A percentile compares a stretch with the other conserved stretches of the same genome.
Conservation (phyloP, 2,113 vertebrate species). For the Natator depressus region DNA sequence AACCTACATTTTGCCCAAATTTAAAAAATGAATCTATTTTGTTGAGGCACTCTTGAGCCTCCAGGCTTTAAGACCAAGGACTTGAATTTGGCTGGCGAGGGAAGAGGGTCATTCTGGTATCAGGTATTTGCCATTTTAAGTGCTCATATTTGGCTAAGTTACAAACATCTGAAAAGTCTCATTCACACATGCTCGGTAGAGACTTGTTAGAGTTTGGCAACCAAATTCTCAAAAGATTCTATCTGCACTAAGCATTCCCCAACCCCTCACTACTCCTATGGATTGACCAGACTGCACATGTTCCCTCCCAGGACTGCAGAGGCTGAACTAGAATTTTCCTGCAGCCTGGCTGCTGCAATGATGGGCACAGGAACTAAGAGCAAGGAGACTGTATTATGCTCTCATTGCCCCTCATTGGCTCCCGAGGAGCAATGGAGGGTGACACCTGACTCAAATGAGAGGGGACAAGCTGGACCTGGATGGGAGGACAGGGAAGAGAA, state of each 20-base stretch:
- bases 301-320: neutral
- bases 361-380: neutral
- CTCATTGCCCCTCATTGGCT: neutral
- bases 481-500: neutral
- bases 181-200: neutral
- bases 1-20: neutral
- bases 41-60: neutral
- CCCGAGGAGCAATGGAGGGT: accelerated
- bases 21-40: neutral
- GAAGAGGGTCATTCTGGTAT: neutral
- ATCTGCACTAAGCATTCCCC: neutral
- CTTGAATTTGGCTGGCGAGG: neutral
- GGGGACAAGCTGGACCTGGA: neutral
- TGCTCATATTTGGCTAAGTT: neutral
- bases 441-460: neutral
- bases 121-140: neutral
- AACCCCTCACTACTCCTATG: neutral
- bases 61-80: neutral
- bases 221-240: neutral
- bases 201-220: neutral
- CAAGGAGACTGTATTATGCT: neutral
- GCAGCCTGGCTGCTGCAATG: neutral
- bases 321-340: neutral
- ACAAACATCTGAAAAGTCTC: neutral
- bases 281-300: neutral